Percentiles rank a stretch among this genome's conserved stretches.
phyloP scores from a whole-genome alignment of 1,140 invertebrate species.

The Zeugodacus cucurbitae region DNA sequence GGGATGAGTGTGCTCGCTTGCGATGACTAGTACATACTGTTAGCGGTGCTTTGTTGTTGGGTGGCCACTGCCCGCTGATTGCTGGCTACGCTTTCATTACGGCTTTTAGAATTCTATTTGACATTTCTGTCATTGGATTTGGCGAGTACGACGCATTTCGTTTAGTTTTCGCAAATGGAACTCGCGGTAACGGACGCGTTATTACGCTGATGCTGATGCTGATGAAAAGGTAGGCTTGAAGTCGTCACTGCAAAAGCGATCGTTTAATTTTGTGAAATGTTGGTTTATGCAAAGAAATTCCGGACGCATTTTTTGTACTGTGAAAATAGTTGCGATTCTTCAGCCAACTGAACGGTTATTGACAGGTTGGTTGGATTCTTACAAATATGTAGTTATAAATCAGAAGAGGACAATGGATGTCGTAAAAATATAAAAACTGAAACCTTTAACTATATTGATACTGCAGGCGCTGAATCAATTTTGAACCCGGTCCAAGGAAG shows the following conservation, averaged over 20 bases:
- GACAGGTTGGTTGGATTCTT: too few relatives aligned
- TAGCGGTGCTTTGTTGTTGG: not conserved
- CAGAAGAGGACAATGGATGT: too few relatives aligned
- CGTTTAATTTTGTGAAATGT: not conserved
- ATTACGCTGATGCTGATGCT: not conserved
- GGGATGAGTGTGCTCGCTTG: not conserved
- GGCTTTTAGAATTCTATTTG: slow-evolving; percentile 25
- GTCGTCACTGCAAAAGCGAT: too few relatives aligned
- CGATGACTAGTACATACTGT: not conserved
- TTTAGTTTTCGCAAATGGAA: not conserved
- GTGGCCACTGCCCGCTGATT: not conserved
- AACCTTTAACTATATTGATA: too few relatives aligned
- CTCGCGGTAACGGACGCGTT: not conserved
- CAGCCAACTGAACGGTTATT: too few relatives aligned
- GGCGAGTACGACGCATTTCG: not conserved
- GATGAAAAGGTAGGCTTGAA: slow-evolving; percentile 11
- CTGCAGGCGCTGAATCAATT: too few relatives aligned
- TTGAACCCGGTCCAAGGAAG: too few relatives aligned
- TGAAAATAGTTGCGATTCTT: not conserved
- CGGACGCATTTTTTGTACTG: not conserved
- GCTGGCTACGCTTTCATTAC: not conserved
- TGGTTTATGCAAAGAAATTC: not conserved
- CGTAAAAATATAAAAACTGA: too few relatives aligned
- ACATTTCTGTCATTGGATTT: not conserved
- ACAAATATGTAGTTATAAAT: too few relatives aligned